Conservation (phyloP, 1,140 invertebrate species). For the Eumaeus atala region DNA sequence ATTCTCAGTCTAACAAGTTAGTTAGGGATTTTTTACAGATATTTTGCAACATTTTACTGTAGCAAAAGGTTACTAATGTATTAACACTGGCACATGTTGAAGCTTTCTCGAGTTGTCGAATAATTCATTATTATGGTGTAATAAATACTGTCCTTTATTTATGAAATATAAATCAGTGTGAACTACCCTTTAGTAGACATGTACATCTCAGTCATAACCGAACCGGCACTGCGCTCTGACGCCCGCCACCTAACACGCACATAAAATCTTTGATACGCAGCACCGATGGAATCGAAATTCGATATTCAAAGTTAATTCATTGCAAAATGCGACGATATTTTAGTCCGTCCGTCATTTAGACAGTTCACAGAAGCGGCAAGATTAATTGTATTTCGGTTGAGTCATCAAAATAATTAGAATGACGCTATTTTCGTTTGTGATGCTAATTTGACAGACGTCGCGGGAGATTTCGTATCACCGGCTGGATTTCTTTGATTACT, state of each 20-base stretch:
- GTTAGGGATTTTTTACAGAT: too few species aligned
- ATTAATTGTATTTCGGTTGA: constrained; percentile 74
- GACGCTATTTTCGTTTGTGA: constrained; percentile 71
- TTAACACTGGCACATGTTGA: too few species aligned
- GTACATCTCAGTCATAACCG: constrained; percentile 1
- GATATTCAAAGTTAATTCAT: constrained; percentile 70
- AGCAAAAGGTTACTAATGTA: too few species aligned
- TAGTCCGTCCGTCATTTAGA: constrained; percentile 66
- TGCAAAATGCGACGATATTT: constrained; percentile 70
- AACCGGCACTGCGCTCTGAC: constrained; percentile 47
- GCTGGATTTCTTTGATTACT: constrained; percentile 56
- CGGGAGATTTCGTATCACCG: constrained; percentile 63
- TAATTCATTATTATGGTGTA: too few species aligned
- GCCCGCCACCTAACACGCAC: constrained; percentile 38
- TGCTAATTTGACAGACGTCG: constrained; percentile 73
- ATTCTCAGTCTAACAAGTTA: too few species aligned
- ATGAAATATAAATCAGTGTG: background rate
- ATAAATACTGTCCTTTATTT: too few species aligned
- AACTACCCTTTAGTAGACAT: background rate
- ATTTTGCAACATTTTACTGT: too few species aligned
- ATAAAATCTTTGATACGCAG: constrained; percentile 67
- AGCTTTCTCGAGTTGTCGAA: too few species aligned
- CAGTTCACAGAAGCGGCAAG: constrained; percentile 72
- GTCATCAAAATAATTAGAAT: constrained; percentile 75
- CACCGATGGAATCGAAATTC: constrained; percentile 70